Base-by-base conservation (phyloP, 2,797 vertebrate genomes). In the Oryzias dopingdopingensis region DNA sequence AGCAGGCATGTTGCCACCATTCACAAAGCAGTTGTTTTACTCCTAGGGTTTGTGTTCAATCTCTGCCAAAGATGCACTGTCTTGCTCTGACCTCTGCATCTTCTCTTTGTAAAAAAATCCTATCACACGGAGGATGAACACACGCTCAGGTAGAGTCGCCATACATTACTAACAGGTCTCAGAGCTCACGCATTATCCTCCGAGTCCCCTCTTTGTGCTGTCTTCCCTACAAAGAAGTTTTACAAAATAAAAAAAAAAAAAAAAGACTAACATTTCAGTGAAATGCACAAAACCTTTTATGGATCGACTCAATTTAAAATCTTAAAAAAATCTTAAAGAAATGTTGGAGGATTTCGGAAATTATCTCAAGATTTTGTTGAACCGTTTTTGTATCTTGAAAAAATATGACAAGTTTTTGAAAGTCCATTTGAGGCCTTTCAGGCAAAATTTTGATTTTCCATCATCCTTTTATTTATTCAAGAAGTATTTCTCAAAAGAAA, bases 21-120 rank as follows among this genome's bases (percentile, higher is more conserved):
- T 86, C 69, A 79, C 77, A 62, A 73, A 75, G 62, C 80, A 81
- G 90, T 91, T 90, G 86, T 88, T 91, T 89, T 86, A 86, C 81
- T 89, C 87, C 81, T 74, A 73, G 81, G 80, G 84, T 83, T 83
- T 84, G 70, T 23, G 64, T 82, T 89, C 84, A 80, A 52, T 85
- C 72, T 77, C 62, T 72, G 77, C 79, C 84, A 88, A 78, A 88
- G 86, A 87, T 80, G 74, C 63, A 59, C 69, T 65, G 74, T 72
- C 75, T 37, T 81, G 72, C 47, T 3, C 54, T 81, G 77, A 84
- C 85, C 81, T 86, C 70, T 75, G 72, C 63, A 76, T 79, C 65
- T 72, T 63, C 58, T 75, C 58, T 76, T 80, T 81, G 65, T 70
- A 44, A 37, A 37, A 37, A 61, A 54, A 68, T 53, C 62, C 79